Evolutionary conservation across 2,797 vertebrate genomes (phyloP), one percentile per base, ranked within the genome.

Genomic region (Periparus ater): DNA sequence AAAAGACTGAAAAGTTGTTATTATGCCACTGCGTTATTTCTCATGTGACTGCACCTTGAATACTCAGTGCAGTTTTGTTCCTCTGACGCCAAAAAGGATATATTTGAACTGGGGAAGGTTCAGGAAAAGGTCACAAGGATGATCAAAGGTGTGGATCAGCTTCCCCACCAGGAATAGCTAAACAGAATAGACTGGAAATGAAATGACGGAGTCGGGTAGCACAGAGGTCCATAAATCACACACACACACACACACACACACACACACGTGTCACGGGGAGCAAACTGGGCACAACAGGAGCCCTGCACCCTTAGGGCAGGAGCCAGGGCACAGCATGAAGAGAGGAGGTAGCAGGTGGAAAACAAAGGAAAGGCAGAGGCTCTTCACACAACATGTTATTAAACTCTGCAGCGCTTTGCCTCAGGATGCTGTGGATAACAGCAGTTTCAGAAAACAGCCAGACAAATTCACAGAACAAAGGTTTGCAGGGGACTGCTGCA

Each of bases 101-200:
- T 77, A 89, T 88, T 80, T 89, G 65, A 91, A 40, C 45, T 9
- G 50, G 18, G 27, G 15, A 93, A 88, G 70, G 93, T 93, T 96
- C 93, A 96, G 25, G 21, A 82, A 89, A 89, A 92, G 94, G 93
- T 95, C 93, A 92, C 27, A 44, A 47, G 42, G 93, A 89, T 65
- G 95, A 96, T 96, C 95, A 96, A 96, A 96, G 95, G 91, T 89
- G 89, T 93, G 81, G 73, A 93, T 92, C 89, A 23, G 87, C 79
- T 91, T 92, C 58, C 68, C 75, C 34, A 71, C 72, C 40, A 54
- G 87, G 89, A 96, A 72, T 57, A 42, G 30, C 89, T 74, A 47
- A 65, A 54, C 34, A 92, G 75, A 92, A 89, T 51, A 80, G 82
- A 40, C 72, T 95, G 65, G 91, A 89, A 91, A 80, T 1, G 1